These are phyloP conservation scores for Elmis aenea DNA, from an alignment of 2,888 invertebrate genomes.

Conservation along the genomic window DNA sequence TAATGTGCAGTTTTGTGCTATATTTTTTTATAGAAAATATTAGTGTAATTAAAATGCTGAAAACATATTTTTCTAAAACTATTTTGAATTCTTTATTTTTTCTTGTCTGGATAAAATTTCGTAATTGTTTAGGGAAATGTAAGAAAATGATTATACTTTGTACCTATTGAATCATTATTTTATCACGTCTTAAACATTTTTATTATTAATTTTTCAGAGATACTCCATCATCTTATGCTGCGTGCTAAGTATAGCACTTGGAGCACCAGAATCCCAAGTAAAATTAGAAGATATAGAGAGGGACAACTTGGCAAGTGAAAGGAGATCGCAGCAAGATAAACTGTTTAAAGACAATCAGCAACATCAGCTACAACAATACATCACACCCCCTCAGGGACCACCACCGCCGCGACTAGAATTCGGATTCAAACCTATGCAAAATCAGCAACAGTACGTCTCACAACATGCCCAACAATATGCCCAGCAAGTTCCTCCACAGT, in stretches of 20 bases:
- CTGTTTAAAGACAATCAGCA: slow-evolving; percentile 21
- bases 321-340: slow-evolving; percentile 34
- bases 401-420: slow-evolving; percentile 21
- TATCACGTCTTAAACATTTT: too few relatives aligned
- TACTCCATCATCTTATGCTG: slow-evolving; percentile 25
- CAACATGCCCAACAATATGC: slow-evolving; percentile 24
- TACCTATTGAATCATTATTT: too few relatives aligned
- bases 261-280: slow-evolving; percentile 56
- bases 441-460: slow-evolving; percentile 1
- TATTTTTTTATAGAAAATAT: too few relatives aligned
- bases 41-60: too few relatives aligned
- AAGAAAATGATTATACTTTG: too few relatives aligned
- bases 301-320: slow-evolving; percentile 61
- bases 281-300: slow-evolving; percentile 71
- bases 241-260: slow-evolving; percentile 29
- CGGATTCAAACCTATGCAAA: slow-evolving; percentile 25
- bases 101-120: too few relatives aligned
- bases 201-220: slow-evolving; percentile 36
- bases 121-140: too few relatives aligned
- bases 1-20: too few relatives aligned
- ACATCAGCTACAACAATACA: slow-evolving; percentile 9
- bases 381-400: slow-evolving; percentile 30
- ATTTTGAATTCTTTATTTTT: too few relatives aligned
- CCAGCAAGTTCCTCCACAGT: slow-evolving; percentile 6
- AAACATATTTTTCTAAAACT: too few relatives aligned